Evolutionary conservation across 1,140 invertebrate species (phyloP).

Genomic region (Antheraea pernyi): DNA sequence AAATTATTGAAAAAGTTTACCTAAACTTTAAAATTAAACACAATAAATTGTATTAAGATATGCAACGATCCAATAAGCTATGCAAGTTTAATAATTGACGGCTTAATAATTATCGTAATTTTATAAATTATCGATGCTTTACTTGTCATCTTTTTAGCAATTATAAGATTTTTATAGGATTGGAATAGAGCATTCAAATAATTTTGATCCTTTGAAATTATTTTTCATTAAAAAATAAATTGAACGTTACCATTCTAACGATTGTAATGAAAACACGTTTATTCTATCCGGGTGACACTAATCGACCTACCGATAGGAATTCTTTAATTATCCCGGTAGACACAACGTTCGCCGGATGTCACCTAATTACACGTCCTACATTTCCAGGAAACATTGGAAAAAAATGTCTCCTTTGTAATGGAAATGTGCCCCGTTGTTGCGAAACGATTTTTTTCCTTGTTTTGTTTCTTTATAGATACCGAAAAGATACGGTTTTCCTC

Average conservation of each 20-base stretch:
- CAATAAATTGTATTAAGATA: too few relatives aligned
- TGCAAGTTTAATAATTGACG: too few relatives aligned
- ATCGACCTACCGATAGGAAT: constrained; percentile 37
- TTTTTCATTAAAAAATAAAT: background rate
- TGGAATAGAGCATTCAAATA: background rate
- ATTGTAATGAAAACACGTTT: constrained; percentile 13
- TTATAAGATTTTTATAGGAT: background rate
- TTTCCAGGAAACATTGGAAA: constrained; percentile 17
- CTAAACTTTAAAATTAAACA: too few relatives aligned
- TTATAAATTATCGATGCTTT: too few relatives aligned
- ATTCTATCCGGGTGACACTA: constrained; percentile 24
- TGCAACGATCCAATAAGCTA: too few relatives aligned
- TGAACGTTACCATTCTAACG: background rate
- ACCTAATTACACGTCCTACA: constrained; percentile 17
- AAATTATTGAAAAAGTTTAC: too few relatives aligned
- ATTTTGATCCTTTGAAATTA: background rate
- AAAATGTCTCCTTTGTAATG: constrained; percentile 19
- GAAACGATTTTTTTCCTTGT: constrained; percentile 3
- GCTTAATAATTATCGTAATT: too few relatives aligned
- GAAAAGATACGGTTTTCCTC: background rate
- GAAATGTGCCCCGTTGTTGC: constrained; percentile 9
- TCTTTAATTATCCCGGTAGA: constrained; percentile 36
- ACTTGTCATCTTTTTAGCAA: too few relatives aligned
- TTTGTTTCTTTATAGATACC: constrained; percentile 3
- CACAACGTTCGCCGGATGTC: constrained; percentile 12